These are phyloP conservation scores for Halcyon badia DNA, from an alignment of 2,797 vertebrate genomes.

Conservation along the genomic window DNA sequence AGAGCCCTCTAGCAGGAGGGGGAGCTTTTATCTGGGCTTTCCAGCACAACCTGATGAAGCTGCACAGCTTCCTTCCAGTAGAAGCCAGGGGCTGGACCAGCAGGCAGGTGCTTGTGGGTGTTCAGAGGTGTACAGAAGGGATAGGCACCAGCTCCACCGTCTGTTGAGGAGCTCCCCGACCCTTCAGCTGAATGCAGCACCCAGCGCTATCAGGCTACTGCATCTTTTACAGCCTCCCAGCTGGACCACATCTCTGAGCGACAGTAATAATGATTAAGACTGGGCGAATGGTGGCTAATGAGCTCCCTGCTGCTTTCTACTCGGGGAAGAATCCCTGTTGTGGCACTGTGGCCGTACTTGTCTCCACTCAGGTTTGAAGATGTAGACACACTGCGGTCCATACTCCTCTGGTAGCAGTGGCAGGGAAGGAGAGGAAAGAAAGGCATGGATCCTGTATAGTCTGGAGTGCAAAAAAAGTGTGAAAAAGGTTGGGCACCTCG, in stretches of 20 bases:
- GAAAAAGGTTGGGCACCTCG: background rate
- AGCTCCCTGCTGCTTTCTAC: background rate
- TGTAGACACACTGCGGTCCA: rapidly evolving
- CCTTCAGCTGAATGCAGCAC: background rate
- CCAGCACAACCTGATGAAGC: background rate
- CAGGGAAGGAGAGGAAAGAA: background rate
- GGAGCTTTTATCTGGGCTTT: background rate
- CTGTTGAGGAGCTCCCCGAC: background rate
- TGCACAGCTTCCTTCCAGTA: background rate
- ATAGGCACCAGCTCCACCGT: rapidly evolving
- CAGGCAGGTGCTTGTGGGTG: background rate
- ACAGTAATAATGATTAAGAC: background rate
- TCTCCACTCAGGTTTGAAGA: rapidly evolving
- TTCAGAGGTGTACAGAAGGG: background rate
- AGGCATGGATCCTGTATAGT: background rate
- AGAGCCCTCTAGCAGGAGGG: background rate
- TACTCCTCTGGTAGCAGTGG: rapidly evolving
- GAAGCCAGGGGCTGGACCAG: background rate
- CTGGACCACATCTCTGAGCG: background rate
- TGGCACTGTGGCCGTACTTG: rapidly evolving
- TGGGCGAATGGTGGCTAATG: background rate
- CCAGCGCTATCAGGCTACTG: rapidly evolving
- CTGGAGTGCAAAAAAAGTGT: background rate
- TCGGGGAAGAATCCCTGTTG: background rate
- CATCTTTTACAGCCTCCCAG: background rate